Base-by-base conservation (phyloP, 2,888 invertebrate species). In the Plagodis pulveraria region DNA sequence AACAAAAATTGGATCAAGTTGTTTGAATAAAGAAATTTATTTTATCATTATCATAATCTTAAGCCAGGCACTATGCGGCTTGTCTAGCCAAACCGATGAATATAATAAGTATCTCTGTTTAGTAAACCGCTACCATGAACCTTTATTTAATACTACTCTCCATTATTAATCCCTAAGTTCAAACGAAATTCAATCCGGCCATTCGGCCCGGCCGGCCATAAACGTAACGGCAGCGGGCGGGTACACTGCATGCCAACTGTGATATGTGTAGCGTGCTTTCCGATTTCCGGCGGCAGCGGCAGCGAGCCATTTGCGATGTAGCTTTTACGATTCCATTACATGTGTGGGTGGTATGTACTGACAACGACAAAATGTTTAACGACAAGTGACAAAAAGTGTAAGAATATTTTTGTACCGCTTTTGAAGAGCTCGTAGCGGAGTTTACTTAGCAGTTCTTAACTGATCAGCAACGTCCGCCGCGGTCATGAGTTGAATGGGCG, bases 251-350 rank as follows among this genome's bases (percentile, higher is more conserved):
- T 49, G 45, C 52, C 47, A 46, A 44, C 53, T 56, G 61, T 68
- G 68, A 68, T 65, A 63, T 66, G 68, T 69, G 68, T 66, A 57
- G 68, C 68, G 68, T 65, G 65, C 66, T 67, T 65, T 65, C 68
- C 68, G 68, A 69, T 69, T 66, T 69, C 68, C 68, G 68, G 68
- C 60, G n/a, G n/a, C 60, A 60, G 63, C 59, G 58, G 52, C 62
- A 54, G 69, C 57, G 55, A 50, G 56, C 65, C 66, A 62, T 65
- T 70, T 63, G 58, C 66, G 59, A 62, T 62, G 63, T 50, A 61
- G 65, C 62, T 65, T 69, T 69, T 66, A 69, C 68, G 62, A 65
- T 57, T 61, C 43, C 11, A 34, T 38, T 45, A 43, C 56, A 22
- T 56, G 60, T 63, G 57, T 40, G 65, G n/a, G 56, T 56, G 40